These are phyloP conservation scores for Stenodema calcarata DNA, from an alignment of 2,888 invertebrate species.

Conservation along the genomic window DNA sequence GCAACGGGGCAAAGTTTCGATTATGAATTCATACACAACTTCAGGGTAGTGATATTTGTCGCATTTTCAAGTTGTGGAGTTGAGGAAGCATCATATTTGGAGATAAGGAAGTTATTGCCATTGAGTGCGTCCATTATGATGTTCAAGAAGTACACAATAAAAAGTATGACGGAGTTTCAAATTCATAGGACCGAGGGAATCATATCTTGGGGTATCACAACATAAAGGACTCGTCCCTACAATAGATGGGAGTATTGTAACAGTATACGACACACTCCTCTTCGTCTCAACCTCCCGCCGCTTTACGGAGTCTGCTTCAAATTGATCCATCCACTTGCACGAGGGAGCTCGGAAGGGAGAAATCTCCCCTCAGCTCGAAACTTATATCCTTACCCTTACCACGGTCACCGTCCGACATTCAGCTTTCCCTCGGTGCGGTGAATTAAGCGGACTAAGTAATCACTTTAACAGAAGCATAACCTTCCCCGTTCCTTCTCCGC, in stretches of 20 bases:
- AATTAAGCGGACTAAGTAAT: conserved; percentile 16
- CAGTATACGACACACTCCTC: no score
- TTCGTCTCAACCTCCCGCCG: no score
- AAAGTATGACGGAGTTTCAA: no score
- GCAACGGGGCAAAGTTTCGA: no score
- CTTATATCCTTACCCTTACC: neutral
- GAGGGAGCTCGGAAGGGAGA: neutral
- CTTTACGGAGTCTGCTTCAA: neutral
- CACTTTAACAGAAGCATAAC: conserved; percentile 15
- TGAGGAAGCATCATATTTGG: no score
- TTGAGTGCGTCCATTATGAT: no score
- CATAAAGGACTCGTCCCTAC: neutral
- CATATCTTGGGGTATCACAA: neutral
- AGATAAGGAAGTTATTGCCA: no score
- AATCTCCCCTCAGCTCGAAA: neutral
- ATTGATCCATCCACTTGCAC: neutral
- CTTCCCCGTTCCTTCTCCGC: neutral
- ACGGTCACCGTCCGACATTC: neutral
- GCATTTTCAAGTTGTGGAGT: no score
- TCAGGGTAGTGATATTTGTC: no score
- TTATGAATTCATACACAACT: no score
- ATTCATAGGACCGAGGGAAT: neutral
- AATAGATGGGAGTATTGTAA: neutral
- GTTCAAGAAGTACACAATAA: no score
- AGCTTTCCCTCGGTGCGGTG: neutral